A percentile compares a stretch with the other conserved stretches of the same genome.
phyloP scores from a whole-genome alignment of 2,113 vertebrate species.

The Aythya baeri region DNA sequence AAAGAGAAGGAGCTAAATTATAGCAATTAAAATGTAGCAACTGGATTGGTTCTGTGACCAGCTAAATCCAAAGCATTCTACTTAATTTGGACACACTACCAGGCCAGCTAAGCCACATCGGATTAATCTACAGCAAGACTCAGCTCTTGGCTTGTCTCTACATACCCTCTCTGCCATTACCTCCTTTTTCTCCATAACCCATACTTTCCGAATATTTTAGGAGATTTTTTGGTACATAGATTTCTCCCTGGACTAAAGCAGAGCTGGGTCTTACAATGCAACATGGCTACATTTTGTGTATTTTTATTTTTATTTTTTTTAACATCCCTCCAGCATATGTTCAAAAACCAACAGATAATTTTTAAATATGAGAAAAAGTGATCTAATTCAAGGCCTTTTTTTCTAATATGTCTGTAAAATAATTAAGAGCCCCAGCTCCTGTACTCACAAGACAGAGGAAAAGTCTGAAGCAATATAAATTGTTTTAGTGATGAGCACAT shows the following conservation, averaged over 20 bases:
- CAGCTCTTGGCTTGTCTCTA: too few species aligned
- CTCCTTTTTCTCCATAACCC: background rate
- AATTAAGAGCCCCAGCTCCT: background rate
- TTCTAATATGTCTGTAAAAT: background rate
- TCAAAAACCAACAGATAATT: background rate
- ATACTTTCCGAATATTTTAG: background rate
- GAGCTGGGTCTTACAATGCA: background rate
- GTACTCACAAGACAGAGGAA: background rate
- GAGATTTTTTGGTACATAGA: background rate
- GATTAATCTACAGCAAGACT: background rate
- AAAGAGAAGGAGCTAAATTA: background rate
- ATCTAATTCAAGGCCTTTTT: background rate
- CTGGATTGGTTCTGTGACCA: background rate
- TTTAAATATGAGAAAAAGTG: background rate
- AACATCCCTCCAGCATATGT: background rate
- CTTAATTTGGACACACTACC: background rate
- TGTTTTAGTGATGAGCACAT: conserved; percentile 32
- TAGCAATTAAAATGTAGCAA: background rate
- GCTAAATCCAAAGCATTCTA: background rate
- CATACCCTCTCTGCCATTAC: background rate
- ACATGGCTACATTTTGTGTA: background rate
- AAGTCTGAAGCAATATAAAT: conserved; percentile 12
- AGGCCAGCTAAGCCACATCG: fast-evolving
- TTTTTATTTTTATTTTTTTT: background rate
- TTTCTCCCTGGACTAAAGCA: background rate